These are phyloP conservation scores for Syrphus vitripennis DNA, from an alignment of 2,888 invertebrate genomes.

Conservation along the genomic window DNA sequence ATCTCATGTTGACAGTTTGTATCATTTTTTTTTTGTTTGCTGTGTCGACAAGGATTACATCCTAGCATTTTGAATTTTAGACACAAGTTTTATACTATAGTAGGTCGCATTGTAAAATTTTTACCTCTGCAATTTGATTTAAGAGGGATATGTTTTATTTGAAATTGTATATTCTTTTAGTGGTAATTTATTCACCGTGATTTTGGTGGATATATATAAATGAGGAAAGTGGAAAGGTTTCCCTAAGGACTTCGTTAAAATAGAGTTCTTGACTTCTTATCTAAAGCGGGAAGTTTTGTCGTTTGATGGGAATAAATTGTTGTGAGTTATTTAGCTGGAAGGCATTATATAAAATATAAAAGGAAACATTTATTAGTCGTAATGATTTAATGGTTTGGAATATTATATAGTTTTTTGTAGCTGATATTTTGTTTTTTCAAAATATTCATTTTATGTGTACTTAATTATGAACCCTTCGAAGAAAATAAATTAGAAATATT, in stretches of 20 bases:
- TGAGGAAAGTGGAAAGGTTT: conserved; percentile 48
- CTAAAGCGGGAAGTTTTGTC: conserved; percentile 1
- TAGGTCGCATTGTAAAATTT: conserved; percentile 10
- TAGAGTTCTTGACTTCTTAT: conserved; percentile 19
- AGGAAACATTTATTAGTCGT: conserved; percentile 40
- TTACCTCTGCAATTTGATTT: conserved; percentile 62
- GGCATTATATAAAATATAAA: background rate
- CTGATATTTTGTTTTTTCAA: background rate
- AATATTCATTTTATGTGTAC: conserved; percentile 16
- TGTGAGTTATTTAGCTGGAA: background rate
- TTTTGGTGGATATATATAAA: conserved; percentile 37
- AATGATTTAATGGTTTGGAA: conserved; percentile 63
- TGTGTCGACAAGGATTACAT: conserved; percentile 60
- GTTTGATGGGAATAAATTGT: conserved; percentile 43
- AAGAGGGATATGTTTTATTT: conserved; percentile 53
- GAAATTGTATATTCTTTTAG: conserved; percentile 36
- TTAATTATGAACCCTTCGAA: conserved; percentile 5
- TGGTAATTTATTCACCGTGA: conserved; percentile 70
- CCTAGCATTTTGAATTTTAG: conserved; percentile 25
- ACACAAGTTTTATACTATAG: background rate
- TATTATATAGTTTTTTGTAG: conserved; percentile 34
- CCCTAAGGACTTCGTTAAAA: conserved; percentile 45
- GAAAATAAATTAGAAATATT: background rate
- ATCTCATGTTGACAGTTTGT: conserved; percentile 71
- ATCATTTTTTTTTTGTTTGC: conserved; percentile 44